Percentiles rank a stretch among this genome's conserved stretches.
Conservation (phyloP, 92 coral and sea anemone species). For the Epizoanthus ramosus region DNA sequence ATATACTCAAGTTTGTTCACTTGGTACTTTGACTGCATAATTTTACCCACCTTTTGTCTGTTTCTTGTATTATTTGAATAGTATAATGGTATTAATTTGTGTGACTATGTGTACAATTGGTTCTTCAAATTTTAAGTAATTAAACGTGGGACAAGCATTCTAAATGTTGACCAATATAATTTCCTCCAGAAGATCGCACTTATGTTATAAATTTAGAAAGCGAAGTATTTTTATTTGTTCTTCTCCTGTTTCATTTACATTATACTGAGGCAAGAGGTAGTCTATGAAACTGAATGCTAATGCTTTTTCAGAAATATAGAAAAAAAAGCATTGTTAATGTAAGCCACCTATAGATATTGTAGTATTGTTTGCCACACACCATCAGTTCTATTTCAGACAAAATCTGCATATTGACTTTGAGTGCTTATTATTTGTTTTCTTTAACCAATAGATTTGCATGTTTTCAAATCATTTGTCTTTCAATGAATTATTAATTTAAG, state of each 20-base stretch:
- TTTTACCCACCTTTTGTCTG: neutral
- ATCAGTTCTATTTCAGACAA: neutral
- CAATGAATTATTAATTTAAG: slow-evolving; percentile 54
- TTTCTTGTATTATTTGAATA: neutral
- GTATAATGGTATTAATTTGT: neutral
- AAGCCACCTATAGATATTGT: neutral
- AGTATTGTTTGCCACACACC: neutral
- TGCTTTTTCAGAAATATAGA: neutral
- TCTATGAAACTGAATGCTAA: neutral
- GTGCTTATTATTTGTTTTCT: neutral
- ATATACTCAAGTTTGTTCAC: too few relatives aligned
- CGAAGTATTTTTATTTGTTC: neutral
- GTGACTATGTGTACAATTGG: neutral
- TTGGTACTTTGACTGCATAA: too few relatives aligned
- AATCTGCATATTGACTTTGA: slow-evolving; percentile 18
- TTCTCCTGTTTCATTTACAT: neutral
- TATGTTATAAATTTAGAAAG: neutral
- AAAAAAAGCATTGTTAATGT: neutral
- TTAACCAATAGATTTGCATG: slow-evolving; percentile 4
- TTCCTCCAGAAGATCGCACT: neutral
- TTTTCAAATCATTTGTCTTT: slow-evolving; percentile 9
- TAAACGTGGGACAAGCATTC: neutral
- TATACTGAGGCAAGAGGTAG: neutral
- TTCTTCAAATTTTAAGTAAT: too few relatives aligned
- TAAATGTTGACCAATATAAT: neutral